Evolutionary conservation across 1,140 invertebrate genomes (phyloP).

Genomic region (Drosophila yakuba): DNA sequence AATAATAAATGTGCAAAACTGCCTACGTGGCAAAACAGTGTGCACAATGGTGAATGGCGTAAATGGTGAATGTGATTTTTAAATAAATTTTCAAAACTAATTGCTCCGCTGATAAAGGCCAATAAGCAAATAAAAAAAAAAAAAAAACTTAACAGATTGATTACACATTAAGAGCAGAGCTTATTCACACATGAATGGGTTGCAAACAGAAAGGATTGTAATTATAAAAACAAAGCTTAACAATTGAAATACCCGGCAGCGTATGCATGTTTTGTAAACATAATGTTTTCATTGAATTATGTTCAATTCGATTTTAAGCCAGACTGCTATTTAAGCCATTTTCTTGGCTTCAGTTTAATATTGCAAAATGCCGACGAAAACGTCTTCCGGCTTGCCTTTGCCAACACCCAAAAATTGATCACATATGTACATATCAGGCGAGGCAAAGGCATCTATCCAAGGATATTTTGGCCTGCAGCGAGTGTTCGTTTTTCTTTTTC

Average conservation of each 20-base stretch:
- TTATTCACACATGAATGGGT: constrained; percentile 39
- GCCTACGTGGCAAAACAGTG: constrained; percentile 57
- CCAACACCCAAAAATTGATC: constrained; percentile 66
- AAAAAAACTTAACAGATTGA: constrained; percentile 39
- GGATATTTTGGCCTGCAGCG: constrained; percentile 65
- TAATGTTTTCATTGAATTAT: constrained; percentile 22
- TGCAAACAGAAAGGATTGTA: constrained; percentile 13
- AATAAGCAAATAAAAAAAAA: constrained; percentile 32
- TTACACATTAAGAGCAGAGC: constrained; percentile 45
- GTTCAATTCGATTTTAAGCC: constrained; percentile 1
- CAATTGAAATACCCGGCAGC: constrained; percentile 3
- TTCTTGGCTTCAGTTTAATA: constrained; percentile 41
- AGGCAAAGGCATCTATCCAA: constrained; percentile 34
- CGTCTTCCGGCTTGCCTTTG: constrained; percentile 31
- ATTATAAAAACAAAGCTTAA: constrained; percentile 28
- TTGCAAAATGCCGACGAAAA: constrained; percentile 47
- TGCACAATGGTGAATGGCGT: constrained; percentile 59
- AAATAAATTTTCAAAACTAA: constrained; percentile 63
- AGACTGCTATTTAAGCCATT: constrained; percentile 8
- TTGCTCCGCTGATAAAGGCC: constrained; percentile 61
- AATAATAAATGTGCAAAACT: constrained; percentile 78
- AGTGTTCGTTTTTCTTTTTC: constrained; percentile 37
- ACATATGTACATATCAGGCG: constrained; percentile 31
- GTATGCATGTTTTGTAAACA: constrained; percentile 11
- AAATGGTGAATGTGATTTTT: constrained; percentile 48